These are phyloP conservation scores for Rhysida immarginata DNA, from an alignment of 1,140 invertebrate species.

Conservation along the genomic window DNA sequence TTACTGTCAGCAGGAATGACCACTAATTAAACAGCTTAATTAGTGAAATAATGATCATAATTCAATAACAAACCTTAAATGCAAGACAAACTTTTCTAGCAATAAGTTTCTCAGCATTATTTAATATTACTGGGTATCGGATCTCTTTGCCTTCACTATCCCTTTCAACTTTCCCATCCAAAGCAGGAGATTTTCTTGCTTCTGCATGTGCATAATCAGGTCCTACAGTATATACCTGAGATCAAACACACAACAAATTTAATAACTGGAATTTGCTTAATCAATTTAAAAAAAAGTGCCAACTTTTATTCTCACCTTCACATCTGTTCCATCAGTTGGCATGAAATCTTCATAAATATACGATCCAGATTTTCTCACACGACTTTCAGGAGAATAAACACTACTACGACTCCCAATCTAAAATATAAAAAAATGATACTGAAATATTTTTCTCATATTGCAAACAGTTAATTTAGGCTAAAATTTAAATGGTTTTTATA, in stretches of 20 bases:
- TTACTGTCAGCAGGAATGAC: too few relatives aligned
- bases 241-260: not conserved
- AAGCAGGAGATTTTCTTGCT: constrained; percentile 91
- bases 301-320: constrained; percentile 52
- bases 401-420: constrained; percentile 95
- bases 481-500: too few relatives aligned
- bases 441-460: too few relatives aligned
- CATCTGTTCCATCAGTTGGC: constrained; percentile 95
- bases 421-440: constrained; percentile 24
- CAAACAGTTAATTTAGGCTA: too few relatives aligned
- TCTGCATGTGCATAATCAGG: constrained; percentile 99
- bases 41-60: too few relatives aligned
- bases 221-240: constrained; percentile 76
- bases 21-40: too few relatives aligned
- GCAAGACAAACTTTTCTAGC: constrained; percentile 94
- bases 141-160: constrained; percentile 98
- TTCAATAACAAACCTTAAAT: constrained; percentile 59
- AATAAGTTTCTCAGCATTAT: constrained; percentile 96
- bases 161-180: constrained; percentile 96
- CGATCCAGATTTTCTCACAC: constrained; percentile 89
- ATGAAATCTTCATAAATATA: constrained; percentile 99
- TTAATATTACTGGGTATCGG: constrained; percentile 93
- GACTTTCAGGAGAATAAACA: constrained; percentile 91
- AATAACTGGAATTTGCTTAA: not conserved
- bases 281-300: too few relatives aligned